Base-by-base conservation (phyloP, 2,797 vertebrate genomes). In the Gallinago stenura region DNA sequence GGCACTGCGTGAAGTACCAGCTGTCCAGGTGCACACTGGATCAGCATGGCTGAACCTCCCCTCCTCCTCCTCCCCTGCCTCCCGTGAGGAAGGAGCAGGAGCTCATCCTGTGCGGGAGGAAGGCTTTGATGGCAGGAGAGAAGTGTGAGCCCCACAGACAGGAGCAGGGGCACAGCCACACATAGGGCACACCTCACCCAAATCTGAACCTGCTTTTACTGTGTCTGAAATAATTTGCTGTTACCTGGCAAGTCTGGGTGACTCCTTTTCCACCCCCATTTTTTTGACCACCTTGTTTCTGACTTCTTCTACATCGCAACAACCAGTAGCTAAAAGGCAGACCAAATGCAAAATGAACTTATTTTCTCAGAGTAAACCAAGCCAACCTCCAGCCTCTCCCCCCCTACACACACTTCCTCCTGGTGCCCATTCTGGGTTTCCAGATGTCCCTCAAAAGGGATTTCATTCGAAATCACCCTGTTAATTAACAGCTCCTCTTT, bases 1-100 rank as follows among this genome's bases (percentile, higher is more conserved):
- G 95, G 91, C 39, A 58, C 80, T 39, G 76, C 0, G 2, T 84
- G 93, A 87, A 97, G 94, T 65, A 91, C 97, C 98, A 98, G 97
- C 98, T 98, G 98, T 97, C 95, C 97, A 94, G 92, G 94, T 96
- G 69, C 97, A 95, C 46, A 30, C 48, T 65, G 9, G 93, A 97
- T 97, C 89, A 98, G 98, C 96, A 84, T 75, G 97, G 96, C 85
- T 98, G 91, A 97, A 26, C 89, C 76, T 51, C 6, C 72, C 21
- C 45, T 46, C 45, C 21, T 46, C 65, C 92, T 91, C 89, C 41
- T 82, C 76, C 56, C 33, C 15, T 39, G 12, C n/a, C 69, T 87
- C 30, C 33, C 56, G 46, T 7, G 6, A 54, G 35, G 53, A 71
- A 46, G 77, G 65, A 94, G 51, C 8, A 24, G 33, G 50, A 95